A percentile compares a stretch with the other conserved stretches of the same genome.
phyloP scores from a whole-genome alignment of 2,888 invertebrate species.

The Aproaerema taeniolella region DNA sequence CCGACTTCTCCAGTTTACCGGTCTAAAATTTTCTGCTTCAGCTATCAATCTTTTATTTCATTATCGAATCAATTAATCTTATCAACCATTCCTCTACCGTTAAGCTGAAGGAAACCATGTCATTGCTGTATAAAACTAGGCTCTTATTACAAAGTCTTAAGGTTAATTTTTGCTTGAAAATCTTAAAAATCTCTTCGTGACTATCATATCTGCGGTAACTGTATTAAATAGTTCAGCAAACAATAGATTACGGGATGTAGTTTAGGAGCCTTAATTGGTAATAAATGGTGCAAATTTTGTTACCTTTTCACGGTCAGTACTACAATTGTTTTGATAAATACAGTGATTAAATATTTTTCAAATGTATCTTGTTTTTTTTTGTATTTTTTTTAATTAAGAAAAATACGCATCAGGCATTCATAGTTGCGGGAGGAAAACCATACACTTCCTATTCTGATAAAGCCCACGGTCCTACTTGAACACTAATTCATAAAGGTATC shows the following conservation, averaged over 20 bases:
- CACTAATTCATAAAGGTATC: too few relatives aligned
- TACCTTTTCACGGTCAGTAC: neutral
- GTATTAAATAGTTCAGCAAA: constrained; percentile 5
- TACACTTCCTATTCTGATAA: too few relatives aligned
- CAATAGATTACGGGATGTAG: constrained; percentile 10
- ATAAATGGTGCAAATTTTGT: neutral
- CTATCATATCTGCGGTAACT: constrained; percentile 2
- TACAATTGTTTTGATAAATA: too few relatives aligned
- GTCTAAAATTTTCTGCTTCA: too few relatives aligned
- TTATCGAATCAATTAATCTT: neutral
- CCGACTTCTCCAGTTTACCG: too few relatives aligned
- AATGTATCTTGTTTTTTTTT: too few relatives aligned
- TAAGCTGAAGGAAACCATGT: neutral
- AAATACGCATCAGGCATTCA: too few relatives aligned
- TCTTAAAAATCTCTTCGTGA: constrained; percentile 6
- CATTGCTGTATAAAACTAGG: neutral
- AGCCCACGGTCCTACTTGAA: too few relatives aligned
- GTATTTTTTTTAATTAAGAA: too few relatives aligned
- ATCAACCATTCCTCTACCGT: constrained; percentile 9
- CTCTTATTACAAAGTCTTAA: neutral
- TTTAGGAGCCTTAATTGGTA: constrained; percentile 1
- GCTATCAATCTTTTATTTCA: too few relatives aligned
- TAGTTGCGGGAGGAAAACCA: too few relatives aligned
- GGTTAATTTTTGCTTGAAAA: neutral
- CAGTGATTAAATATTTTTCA: too few relatives aligned